Conservation (phyloP, 2,797 vertebrate species). For the Prionace glauca region DNA sequence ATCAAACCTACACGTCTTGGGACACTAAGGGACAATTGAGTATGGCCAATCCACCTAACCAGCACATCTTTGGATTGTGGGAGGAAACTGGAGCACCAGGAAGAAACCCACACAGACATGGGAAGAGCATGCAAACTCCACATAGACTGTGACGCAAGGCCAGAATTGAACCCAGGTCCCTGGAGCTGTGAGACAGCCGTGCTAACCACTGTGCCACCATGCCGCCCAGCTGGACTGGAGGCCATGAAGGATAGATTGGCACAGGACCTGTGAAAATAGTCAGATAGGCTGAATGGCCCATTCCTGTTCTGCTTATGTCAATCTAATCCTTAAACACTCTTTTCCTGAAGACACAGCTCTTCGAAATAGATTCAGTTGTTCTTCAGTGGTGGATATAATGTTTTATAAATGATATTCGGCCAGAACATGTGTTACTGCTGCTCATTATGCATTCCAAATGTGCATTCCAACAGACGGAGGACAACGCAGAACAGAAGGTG, state of each 20-base stretch:
- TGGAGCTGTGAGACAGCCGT: too few relatives aligned
- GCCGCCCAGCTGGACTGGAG: neutral
- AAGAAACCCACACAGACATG: too few relatives aligned
- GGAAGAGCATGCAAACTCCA: too few relatives aligned
- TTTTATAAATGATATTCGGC: slow-evolving; percentile 12
- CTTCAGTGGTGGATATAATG: neutral
- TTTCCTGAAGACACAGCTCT: neutral
- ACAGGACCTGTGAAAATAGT: neutral
- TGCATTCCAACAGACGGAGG: neutral
- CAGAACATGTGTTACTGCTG: neutral
- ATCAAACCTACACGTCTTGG: too few relatives aligned
- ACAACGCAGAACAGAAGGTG: neutral
- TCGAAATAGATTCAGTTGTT: neutral
- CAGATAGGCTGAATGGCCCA: neutral
- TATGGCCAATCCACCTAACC: too few relatives aligned
- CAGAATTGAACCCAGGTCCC: too few relatives aligned
- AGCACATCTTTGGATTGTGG: too few relatives aligned
- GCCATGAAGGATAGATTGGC: neutral
- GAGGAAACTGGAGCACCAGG: too few relatives aligned
- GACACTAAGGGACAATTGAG: too few relatives aligned
- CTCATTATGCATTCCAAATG: neutral
- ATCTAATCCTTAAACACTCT: neutral
- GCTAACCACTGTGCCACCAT: too few relatives aligned
- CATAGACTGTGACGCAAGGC: too few relatives aligned
- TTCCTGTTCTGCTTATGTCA: neutral